Evolutionary conservation across 2,113 vertebrate genomes (phyloP).

Genomic region (Mastomys natalensis): DNA sequence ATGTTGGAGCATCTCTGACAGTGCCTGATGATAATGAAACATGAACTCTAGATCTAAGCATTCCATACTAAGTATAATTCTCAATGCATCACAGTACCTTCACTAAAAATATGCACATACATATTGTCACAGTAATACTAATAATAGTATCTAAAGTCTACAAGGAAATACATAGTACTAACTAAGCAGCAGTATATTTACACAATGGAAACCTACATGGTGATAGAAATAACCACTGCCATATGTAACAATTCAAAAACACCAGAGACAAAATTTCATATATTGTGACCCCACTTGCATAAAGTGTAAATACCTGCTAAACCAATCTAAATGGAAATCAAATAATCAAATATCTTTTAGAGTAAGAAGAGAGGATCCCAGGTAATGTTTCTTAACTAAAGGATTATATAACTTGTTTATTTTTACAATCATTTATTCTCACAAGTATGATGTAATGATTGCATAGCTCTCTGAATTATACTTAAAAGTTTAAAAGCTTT

Average conservation of each 20-base stretch:
- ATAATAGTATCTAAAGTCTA: background rate
- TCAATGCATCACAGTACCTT: background rate
- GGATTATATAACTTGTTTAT: background rate
- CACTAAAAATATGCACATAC: background rate
- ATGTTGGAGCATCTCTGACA: background rate
- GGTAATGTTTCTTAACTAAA: background rate
- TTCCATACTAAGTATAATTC: background rate
- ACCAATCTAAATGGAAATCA: slow-evolving; percentile 42
- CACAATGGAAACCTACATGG: background rate
- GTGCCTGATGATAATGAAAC: background rate
- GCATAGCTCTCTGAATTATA: background rate
- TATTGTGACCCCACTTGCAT: background rate
- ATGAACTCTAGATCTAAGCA: background rate
- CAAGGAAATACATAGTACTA: background rate
- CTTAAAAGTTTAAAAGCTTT: background rate
- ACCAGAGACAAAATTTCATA: background rate
- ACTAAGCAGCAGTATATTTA: background rate
- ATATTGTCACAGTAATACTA: slow-evolving; percentile 4
- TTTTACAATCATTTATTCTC: slow-evolving; percentile 1
- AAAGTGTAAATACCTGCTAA: slow-evolving; percentile 5
- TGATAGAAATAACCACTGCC: background rate
- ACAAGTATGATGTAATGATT: background rate
- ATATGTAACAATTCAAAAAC: background rate
- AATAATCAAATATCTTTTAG: slow-evolving; percentile 24
- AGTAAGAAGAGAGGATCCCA: background rate